phyloP scores from a whole-genome alignment of 2,113 vertebrate species.

The Thunnus maccoyii region DNA sequence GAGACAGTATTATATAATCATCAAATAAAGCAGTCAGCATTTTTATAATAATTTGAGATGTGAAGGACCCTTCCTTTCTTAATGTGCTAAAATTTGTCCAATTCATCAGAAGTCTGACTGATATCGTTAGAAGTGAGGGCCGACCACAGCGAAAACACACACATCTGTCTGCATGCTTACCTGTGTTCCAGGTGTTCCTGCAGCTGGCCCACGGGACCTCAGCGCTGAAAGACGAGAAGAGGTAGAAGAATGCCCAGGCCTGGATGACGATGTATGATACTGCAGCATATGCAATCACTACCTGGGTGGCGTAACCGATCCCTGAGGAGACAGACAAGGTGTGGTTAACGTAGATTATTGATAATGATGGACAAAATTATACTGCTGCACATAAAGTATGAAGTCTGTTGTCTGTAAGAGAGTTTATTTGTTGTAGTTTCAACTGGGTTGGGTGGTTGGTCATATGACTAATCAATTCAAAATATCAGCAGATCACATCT shows the following conservation, averaged over 20 bases:
- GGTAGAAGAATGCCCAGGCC: conserved; percentile 89
- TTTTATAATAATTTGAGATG: neutral
- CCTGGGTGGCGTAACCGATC: conserved; percentile 79
- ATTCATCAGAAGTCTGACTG: too few species aligned
- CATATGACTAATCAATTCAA: too few species aligned
- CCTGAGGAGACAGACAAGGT: conserved; percentile 61
- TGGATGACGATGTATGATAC: conserved; percentile 83
- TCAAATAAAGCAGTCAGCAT: neutral
- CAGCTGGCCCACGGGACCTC: conserved; percentile 92
- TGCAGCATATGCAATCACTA: conserved; percentile 79
- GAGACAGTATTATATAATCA: neutral
- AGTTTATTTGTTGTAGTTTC: neutral
- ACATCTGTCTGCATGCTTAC: conserved; percentile 70
- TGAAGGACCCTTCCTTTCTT: neutral
- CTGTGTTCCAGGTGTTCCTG: conserved; percentile 91
- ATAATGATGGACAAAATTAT: neutral
- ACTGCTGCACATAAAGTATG: neutral
- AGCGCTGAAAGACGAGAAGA: conserved; percentile 90
- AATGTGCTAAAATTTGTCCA: too few species aligned
- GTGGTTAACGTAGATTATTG: neutral
- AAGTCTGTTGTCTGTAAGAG: neutral
- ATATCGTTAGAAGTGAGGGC: too few species aligned
- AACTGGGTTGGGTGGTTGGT: neutral
- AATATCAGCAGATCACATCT: neutral
- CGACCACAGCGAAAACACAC: neutral